Evolutionary conservation across 2,888 invertebrate species (phyloP).

Genomic region (Biston stratarius): DNA sequence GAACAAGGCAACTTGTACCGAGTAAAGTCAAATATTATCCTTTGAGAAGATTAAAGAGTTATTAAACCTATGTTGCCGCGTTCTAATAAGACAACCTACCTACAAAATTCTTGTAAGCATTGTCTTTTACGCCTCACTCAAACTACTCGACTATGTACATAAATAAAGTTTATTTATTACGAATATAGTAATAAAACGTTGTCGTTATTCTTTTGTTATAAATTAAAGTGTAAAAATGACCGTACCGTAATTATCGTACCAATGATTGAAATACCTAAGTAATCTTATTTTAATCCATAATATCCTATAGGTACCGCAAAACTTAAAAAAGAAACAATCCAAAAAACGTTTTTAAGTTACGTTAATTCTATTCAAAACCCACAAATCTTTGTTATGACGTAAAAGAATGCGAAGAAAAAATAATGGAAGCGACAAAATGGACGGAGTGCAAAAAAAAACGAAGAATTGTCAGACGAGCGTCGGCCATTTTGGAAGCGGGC

Average conservation of each 20-base stretch:
- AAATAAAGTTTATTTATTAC: not conserved
- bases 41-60: conserved; percentile 78
- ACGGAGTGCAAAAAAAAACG: conserved; percentile 64
- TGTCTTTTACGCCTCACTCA: conserved; percentile 2
- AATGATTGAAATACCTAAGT: not conserved
- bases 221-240: not conserved
- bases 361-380: conserved; percentile 46
- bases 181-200: not conserved
- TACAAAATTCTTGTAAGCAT: conserved; percentile 41
- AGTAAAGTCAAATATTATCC: conserved; percentile 84
- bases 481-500: conserved; percentile 79
- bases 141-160: not conserved
- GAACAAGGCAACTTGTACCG: conserved; percentile 82
- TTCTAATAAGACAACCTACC: conserved; percentile 41
- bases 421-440: conserved; percentile 65
- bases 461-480: conserved; percentile 49
- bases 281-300: not conserved
- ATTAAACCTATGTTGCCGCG: conserved; percentile 71
- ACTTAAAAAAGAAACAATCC: not conserved
- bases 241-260: too few species aligned
- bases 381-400: conserved; percentile 45
- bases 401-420: conserved; percentile 50
- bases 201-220: not conserved
- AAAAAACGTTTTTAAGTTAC: conserved; percentile 41
- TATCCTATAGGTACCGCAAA: not conserved